Percentiles rank a stretch among this genome's conserved stretches.
These are phyloP conservation scores for Noctua fimbriata DNA, from an alignment of 2,888 invertebrate species.

Conservation along the genomic window DNA sequence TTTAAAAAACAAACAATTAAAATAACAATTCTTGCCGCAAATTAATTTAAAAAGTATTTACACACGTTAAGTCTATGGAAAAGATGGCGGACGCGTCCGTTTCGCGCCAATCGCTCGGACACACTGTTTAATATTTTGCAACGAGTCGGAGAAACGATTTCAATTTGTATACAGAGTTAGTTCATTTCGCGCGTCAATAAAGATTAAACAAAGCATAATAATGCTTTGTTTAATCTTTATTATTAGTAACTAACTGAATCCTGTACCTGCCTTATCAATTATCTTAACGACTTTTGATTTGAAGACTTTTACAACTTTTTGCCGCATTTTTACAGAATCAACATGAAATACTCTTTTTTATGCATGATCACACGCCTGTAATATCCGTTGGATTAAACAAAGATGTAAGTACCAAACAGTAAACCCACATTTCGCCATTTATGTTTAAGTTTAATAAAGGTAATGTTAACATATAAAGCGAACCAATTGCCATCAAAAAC, in stretches of 20 bases:
- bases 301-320: conserved; percentile 18
- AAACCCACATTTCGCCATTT: no score
- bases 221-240: background rate
- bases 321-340: background rate
- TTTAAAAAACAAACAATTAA: background rate
- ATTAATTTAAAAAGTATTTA: conserved; percentile 19
- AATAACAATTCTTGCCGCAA: background rate
- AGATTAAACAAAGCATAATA: conserved; percentile 25
- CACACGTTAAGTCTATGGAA: conserved; percentile 31
- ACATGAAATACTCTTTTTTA: background rate
- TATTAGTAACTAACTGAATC: background rate
- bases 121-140: conserved; percentile 35
- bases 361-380: background rate
- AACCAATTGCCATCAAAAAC: background rate
- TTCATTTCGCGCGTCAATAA: conserved; percentile 31
- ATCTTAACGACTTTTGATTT: background rate
- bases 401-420: no score
- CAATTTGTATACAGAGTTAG: conserved; percentile 12
- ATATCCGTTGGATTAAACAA: background rate
- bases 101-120: conserved; percentile 49
- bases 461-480: no score
- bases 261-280: conserved; percentile 14
- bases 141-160: conserved; percentile 3
- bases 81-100: conserved; percentile 44
- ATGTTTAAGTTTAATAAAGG: no score